A percentile compares a stretch with the other conserved stretches of the same genome.
These are phyloP conservation scores for Drosophila falleni DNA, from an alignment of 2,888 invertebrate species.

Conservation along the genomic window DNA sequence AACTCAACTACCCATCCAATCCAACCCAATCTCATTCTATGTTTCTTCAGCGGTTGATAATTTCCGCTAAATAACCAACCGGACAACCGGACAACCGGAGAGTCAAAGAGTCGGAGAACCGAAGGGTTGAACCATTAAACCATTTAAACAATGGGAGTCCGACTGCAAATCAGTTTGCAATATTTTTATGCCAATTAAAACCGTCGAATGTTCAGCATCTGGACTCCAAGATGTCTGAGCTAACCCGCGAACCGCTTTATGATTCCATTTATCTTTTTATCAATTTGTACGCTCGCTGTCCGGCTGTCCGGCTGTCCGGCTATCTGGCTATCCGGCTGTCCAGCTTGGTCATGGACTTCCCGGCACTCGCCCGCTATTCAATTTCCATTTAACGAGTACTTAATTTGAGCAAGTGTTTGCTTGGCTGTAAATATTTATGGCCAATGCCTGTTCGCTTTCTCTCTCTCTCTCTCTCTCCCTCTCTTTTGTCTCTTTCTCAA, in stretches of 20 bases:
- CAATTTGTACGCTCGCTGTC: constrained; percentile 54
- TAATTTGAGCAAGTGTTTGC: constrained; percentile 80
- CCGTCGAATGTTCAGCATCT: constrained; percentile 16
- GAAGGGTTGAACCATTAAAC: not conserved
- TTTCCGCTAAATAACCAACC: not conserved
- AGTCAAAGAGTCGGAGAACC: not conserved
- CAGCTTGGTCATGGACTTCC: constrained; percentile 19
- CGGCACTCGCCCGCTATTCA: constrained; percentile 58
- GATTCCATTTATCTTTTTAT: constrained; percentile 72
- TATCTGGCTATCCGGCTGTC: constrained; percentile 15
- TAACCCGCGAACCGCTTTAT: constrained; percentile 33
- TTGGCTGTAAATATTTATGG: constrained; percentile 80
- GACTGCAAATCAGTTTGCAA: constrained; percentile 39
- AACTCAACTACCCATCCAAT: not conserved
- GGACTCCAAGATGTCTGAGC: constrained; percentile 26
- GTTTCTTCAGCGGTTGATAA: constrained; percentile 7
- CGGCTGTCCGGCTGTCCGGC: constrained; percentile 8
- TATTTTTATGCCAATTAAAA: constrained; percentile 57
- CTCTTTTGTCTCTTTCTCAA: constrained; percentile 34
- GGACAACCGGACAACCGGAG: not conserved
- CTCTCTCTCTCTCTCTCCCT: constrained; percentile 23
- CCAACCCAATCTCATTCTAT: not conserved
- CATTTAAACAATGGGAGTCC: constrained; percentile 1
- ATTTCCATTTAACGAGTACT: constrained; percentile 80
- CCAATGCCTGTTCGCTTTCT: constrained; percentile 39